Evolutionary conservation across 2,888 invertebrate species (phyloP), one percentile per base, ranked within the genome.

Genomic region (Lepidonotus clava): DNA sequence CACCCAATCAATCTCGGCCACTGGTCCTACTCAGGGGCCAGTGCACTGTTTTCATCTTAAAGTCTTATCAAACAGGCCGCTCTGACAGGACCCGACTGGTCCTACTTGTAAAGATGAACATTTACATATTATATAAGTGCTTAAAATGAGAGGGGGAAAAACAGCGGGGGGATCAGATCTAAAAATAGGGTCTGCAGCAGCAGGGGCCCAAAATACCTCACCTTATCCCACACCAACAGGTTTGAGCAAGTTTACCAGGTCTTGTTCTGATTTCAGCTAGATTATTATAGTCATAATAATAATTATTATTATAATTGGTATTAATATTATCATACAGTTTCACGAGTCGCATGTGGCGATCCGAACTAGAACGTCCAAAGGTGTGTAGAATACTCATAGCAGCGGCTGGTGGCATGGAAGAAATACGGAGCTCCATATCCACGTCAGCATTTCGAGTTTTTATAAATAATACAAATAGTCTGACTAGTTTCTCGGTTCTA

Each of bases 361-460:
- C 71, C 5, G 18, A 21, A 36, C 32, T 11, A 71, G 34, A 21
- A 71, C 36, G 71, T 71, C 71, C 71, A 71, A 71, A 71, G 34
- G 71, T 34, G 71, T 71, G 71, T 71, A 71, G 71, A 71, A 80
- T 80, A 41, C 21, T 80, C 80, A 80, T 80, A 80, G 80, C 80
- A 80, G 80, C 32, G 51, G 80, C 80, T 80, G 80, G 41, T 80
- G 80, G 80, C 80, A 80, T 80, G 80, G 80, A 80, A 80, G 80
- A 41, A 38, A 46, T 80, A 80, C 46, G 80, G 80, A 40, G 51
- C 24, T 80, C 80, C 80, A 80, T 34, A n/a, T 14, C 80, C 71
- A 71, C 80, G 51, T 41, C 80, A 80, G 80, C 80, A 32, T 80
- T 46, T 76, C 46, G 32, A 46, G 41, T 80, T 28, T 11, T 80